A percentile compares a stretch with the other conserved stretches of the same genome.
These are phyloP conservation scores for Temnothorax nylanderi DNA, from an alignment of 1,140 invertebrate genomes.

Conservation along the genomic window DNA sequence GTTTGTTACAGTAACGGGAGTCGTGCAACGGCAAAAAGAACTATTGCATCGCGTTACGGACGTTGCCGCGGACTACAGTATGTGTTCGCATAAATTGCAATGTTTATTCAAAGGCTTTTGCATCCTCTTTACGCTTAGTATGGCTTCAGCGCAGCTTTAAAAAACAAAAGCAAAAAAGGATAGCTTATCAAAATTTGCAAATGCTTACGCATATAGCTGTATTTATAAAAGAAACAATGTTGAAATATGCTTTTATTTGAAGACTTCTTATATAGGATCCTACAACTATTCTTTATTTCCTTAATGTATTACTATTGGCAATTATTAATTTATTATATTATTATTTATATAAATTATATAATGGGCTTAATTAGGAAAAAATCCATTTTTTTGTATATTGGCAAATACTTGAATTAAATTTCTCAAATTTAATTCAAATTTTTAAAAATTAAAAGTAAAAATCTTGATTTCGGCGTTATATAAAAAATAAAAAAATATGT, in stretches of 20 bases:
- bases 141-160: conserved; percentile 27
- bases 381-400: not conserved
- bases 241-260: not conserved
- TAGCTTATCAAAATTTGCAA: conserved; percentile 27
- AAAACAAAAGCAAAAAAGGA: not conserved
- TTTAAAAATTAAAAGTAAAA: not conserved
- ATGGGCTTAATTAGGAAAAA: not conserved
- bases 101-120: conserved; percentile 18
- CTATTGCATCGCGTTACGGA: conserved; percentile 76
- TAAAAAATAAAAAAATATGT: not conserved
- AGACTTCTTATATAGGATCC: not conserved
- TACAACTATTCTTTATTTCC: not conserved
- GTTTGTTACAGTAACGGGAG: conserved; percentile 75
- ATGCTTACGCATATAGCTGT: not conserved
- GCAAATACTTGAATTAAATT: not conserved
- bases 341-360: not conserved
- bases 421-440: not conserved
- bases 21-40: conserved; percentile 75
- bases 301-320: not conserved
- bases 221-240: not conserved
- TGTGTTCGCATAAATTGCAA: conserved; percentile 49
- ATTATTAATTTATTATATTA: conserved; percentile 15
- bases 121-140: conserved; percentile 34
- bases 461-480: not conserved
- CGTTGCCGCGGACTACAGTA: conserved; percentile 76